A percentile compares a stretch with the other conserved stretches of the same genome.
Evolutionary conservation across 1,140 invertebrate species (phyloP).

Genomic region (Lordiphosa collinella): DNA sequence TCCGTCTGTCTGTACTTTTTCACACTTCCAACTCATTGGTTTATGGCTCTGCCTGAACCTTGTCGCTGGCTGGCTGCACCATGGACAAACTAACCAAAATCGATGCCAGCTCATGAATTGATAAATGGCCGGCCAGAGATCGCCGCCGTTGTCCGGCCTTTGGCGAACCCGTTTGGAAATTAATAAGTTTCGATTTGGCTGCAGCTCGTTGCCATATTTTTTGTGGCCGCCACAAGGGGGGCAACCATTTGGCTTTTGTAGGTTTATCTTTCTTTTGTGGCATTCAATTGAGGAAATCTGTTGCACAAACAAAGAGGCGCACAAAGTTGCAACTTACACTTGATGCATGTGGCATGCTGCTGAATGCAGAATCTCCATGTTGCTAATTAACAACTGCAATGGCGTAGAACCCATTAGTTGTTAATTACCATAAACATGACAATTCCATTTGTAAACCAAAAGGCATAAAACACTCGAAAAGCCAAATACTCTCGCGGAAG

Average conservation of each 20-base stretch:
- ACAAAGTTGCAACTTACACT: slow-evolving; percentile 13
- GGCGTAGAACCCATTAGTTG: slow-evolving; percentile 72
- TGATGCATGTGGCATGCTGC: not conserved
- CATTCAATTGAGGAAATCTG: slow-evolving; percentile 67
- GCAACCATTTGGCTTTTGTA: slow-evolving; percentile 17
- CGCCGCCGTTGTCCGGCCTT: slow-evolving; percentile 44
- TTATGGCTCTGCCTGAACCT: slow-evolving; percentile 28
- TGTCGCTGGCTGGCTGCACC: slow-evolving; percentile 8
- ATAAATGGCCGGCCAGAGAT: slow-evolving; percentile 69
- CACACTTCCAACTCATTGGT: slow-evolving; percentile 31
- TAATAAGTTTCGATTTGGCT: slow-evolving; percentile 68
- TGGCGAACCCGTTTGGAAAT: slow-evolving; percentile 63
- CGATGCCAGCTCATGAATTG: slow-evolving; percentile 46
- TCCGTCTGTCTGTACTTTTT: slow-evolving; percentile 18
- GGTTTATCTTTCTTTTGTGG: slow-evolving; percentile 31
- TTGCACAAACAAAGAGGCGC: slow-evolving; percentile 36
- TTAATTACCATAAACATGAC: slow-evolving; percentile 77
- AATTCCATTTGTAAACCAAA: slow-evolving; percentile 50
- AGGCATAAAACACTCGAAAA: not conserved
- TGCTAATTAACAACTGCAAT: slow-evolving; percentile 74
- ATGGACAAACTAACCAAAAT: slow-evolving; percentile 9
- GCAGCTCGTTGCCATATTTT: slow-evolving; percentile 17
- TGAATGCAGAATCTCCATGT: slow-evolving; percentile 37
- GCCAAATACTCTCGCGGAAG: slow-evolving; percentile 17
- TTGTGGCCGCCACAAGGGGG: slow-evolving; percentile 17